phyloP scores from a whole-genome alignment of 2,797 vertebrate species.

The Carapus acus region DNA sequence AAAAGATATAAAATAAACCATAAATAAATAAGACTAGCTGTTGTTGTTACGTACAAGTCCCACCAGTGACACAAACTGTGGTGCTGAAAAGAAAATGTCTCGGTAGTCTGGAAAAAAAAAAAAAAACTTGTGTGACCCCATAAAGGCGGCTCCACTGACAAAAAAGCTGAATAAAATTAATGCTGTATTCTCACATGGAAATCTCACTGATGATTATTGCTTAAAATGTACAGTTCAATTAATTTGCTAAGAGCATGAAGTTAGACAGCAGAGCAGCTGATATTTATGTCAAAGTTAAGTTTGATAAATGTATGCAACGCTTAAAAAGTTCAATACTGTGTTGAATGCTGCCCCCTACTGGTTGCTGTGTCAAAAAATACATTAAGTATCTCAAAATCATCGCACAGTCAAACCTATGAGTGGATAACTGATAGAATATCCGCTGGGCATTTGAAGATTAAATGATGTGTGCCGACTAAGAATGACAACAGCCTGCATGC shows the following conservation, averaged over 20 bases:
- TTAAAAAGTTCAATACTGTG: neutral
- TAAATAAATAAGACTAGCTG: constrained; percentile 70
- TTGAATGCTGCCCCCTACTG: constrained; percentile 54
- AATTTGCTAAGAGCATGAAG: neutral
- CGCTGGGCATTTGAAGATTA: no score
- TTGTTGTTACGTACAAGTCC: constrained; percentile 40
- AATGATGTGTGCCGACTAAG: no score
- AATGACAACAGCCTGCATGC: no score
- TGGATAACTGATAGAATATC: no score
- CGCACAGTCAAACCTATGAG: no score
- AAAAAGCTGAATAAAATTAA: neutral
- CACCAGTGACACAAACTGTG: constrained; percentile 29
- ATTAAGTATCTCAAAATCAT: constrained; percentile 46
- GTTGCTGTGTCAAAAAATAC: constrained; percentile 38
- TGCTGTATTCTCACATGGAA: no score
- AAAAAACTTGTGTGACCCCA: constrained; percentile 4
- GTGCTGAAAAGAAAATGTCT: constrained; percentile 23
- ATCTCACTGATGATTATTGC: constrained; percentile 49
- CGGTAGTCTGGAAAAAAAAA: constrained; percentile 1
- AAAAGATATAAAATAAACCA: constrained; percentile 73
- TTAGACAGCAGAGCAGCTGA: constrained; percentile 21
- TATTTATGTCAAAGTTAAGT: neutral
- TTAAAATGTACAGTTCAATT: constrained; percentile 24
- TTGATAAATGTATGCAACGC: constrained; percentile 1
- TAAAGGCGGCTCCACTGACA: constrained; percentile 6